A percentile compares a stretch with the other conserved stretches of the same genome.
phyloP scores from a whole-genome alignment of 2,888 invertebrate genomes.

The Brachyptera putata region DNA sequence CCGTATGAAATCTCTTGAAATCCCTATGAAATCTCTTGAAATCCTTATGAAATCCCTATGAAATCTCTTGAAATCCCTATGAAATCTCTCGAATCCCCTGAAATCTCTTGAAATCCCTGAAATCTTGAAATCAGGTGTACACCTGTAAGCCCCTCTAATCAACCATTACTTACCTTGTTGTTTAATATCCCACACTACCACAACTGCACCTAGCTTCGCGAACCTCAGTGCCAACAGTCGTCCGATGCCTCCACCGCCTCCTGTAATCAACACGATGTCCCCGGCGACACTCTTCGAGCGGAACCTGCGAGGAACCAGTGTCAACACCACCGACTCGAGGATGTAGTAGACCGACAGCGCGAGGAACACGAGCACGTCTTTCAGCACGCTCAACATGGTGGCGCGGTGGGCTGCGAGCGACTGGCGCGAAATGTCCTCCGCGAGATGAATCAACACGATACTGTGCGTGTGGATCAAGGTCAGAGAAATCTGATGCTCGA shows the following conservation, averaged over 20 bases:
- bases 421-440: neutral
- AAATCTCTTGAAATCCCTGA: no score
- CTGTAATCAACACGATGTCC: conserved; percentile 83
- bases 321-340: conserved; percentile 50
- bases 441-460: no score
- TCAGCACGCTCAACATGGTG: neutral
- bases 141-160: no score
- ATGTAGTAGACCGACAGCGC: conserved; percentile 49
- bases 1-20: no score
- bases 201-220: conserved; percentile 69
- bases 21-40: no score
- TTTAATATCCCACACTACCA: conserved; percentile 89
- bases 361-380: conserved; percentile 48
- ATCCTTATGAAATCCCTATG: no score
- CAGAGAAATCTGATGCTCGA: conserved; percentile 10
- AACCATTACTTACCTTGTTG: conserved; percentile 70
- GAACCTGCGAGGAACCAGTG: conserved; percentile 54
- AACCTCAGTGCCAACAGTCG: conserved; percentile 56
- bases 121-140: no score
- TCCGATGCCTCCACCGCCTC: conserved; percentile 83
- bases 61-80: no score
- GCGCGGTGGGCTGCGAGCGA: neutral
- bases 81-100: no score
- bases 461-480: no score
- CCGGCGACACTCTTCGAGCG: conserved; percentile 64